Evolutionary conservation across 2,797 vertebrate genomes (phyloP), one percentile per base, ranked within the genome.

Genomic region (Pteropus rufus): DNA sequence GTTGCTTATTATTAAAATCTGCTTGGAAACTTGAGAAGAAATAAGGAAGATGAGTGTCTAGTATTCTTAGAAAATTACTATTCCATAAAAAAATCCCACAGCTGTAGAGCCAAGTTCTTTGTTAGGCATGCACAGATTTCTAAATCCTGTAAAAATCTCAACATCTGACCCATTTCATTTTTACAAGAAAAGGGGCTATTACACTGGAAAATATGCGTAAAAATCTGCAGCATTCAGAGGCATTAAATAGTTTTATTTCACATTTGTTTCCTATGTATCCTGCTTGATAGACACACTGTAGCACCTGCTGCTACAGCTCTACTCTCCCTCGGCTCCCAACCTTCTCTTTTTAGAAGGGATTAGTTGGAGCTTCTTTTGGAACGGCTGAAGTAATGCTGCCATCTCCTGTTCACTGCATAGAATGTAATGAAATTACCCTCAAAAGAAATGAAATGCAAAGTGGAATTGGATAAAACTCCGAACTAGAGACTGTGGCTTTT

Each of bases 131-230:
- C 93, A 89, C 96, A 73, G 95, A 19, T 98, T 98, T 98, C 96
- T 96, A 98, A 98, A 81, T 76, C 12, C 95, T 26, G 41, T 98
- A 98, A 98, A 98, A 98, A 73, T 56, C 87, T 95, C 91, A 96
- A 90, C 98, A 98, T 98, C 98, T 98, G 98, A 98, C 95, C 81
- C 34, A 95, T 97, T 98, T 97, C 96, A 58, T 36, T 98, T 98
- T 98, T 98, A 98, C 96, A 97, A 98, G 98, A 77, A 77, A 96
- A 96, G 60, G 82, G 93, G 41, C 81, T 94, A 62, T 97, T 70
- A 31, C 2, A 29, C 94, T 97, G 97, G 96, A 97, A 98, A 98
- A 98, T 21, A 94, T 60, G 97, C 70, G 41, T 12, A 91, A 95
- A 97, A 98, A 84, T 82, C 77, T 96, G 52, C 96, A 95, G 69